phyloP scores from a whole-genome alignment of 1,140 invertebrate species.

The Drosophila sproati region DNA sequence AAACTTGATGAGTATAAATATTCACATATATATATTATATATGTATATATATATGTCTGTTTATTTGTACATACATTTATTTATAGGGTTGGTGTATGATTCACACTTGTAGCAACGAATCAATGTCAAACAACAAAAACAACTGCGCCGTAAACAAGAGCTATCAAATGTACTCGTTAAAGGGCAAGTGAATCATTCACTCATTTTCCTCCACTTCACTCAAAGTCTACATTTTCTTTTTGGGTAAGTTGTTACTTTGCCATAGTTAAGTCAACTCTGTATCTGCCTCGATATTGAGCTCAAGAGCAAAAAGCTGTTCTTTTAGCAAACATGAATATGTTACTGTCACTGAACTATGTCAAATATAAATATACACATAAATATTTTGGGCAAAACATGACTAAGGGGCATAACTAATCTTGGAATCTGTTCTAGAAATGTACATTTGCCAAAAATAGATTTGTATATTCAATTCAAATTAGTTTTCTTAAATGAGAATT shows the following conservation, averaged over 20 bases:
- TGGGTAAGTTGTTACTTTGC: not conserved
- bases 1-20: no score
- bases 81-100: constrained; percentile 33
- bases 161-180: constrained; percentile 1
- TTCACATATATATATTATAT: no score
- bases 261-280: not conserved
- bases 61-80: constrained; percentile 19
- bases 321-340: constrained; percentile 22
- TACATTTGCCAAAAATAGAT: no score
- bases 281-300: not conserved
- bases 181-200: constrained; percentile 30
- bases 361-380: constrained; percentile 4
- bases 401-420: not conserved
- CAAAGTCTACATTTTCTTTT: constrained; percentile 6
- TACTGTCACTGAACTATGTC: constrained; percentile 38
- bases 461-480: not conserved
- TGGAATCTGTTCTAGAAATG: not conserved
- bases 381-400: constrained; percentile 3
- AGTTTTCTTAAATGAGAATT: no score
- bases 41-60: constrained; percentile 20
- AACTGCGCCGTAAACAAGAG: constrained; percentile 10
- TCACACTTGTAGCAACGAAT: constrained; percentile 23
- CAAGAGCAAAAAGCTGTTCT: constrained; percentile 11
- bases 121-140: constrained; percentile 24
- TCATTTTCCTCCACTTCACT: constrained; percentile 28